Conservation (phyloP, 2,113 vertebrate genomes). For the Eulemur macaco region DNA sequence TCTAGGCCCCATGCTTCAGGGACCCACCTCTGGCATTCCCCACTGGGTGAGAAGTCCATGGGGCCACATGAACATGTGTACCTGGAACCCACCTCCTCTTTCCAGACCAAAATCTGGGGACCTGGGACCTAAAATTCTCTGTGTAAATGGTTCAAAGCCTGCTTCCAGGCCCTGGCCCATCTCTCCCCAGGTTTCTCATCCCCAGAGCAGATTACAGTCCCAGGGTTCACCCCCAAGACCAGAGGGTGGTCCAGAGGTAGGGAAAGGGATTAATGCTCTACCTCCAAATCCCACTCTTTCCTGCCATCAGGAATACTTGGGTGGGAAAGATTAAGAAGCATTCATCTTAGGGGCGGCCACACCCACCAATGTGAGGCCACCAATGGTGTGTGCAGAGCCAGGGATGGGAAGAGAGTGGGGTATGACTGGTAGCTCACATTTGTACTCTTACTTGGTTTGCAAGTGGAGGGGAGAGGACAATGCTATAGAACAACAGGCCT, state of each 20-base stretch:
- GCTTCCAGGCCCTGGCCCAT: background rate
- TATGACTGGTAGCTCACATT: too few species aligned
- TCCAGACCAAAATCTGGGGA: background rate
- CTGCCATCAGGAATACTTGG: background rate
- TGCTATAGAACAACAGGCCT: background rate
- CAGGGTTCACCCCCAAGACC: background rate
- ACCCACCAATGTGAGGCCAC: too few species aligned
- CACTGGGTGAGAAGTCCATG: background rate
- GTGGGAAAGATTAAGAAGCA: background rate
- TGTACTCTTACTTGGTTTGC: background rate
- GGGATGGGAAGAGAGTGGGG: too few species aligned
- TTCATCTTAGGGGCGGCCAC: background rate
- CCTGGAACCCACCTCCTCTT: background rate
- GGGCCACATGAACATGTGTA: background rate
- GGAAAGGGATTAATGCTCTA: too few species aligned
- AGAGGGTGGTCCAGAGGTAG: accelerated
- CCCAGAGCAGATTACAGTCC: background rate
- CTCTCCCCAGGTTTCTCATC: background rate
- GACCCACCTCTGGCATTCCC: background rate
- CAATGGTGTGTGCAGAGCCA: background rate
- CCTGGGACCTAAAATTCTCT: background rate
- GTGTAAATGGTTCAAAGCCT: background rate
- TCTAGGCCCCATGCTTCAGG: background rate
- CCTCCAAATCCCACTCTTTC: background rate
- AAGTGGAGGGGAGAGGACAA: background rate